Conservation (phyloP, 2,797 vertebrate genomes). For the Lagocephalus sceleratus region DNA sequence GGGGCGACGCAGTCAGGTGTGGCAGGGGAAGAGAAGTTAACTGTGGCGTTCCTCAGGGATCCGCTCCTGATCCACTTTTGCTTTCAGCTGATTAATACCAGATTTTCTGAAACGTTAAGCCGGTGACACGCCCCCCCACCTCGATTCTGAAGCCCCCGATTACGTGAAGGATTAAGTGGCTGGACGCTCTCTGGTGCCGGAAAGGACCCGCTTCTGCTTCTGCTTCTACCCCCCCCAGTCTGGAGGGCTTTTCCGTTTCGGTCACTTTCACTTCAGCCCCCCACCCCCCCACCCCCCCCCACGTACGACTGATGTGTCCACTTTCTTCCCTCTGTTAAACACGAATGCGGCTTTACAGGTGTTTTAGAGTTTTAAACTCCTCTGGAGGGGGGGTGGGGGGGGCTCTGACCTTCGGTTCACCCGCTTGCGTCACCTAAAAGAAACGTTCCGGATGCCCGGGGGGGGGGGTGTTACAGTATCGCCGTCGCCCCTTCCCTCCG, state of each 20-base stretch:
- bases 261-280: not conserved
- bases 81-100: no score
- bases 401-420: conserved; percentile 26
- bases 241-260: not conserved
- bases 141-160: no score
- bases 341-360: not conserved
- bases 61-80: no score
- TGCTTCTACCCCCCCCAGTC: no score
- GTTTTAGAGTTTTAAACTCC: not conserved
- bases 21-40: no score
- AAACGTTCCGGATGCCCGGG: conserved; percentile 15
- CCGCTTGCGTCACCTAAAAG: conserved; percentile 33
- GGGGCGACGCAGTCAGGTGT: not conserved
- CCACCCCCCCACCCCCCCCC: not conserved
- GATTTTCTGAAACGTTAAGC: no score
- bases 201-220: not conserved
- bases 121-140: no score
- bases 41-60: no score
- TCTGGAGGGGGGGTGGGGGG: no score
- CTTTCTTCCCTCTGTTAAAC: not conserved
- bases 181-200: not conserved
- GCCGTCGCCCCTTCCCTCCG: conserved; percentile 1
- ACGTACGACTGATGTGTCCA: no score
- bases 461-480: conserved; percentile 12
- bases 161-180: no score